Evolutionary conservation across 2,888 invertebrate species (phyloP).

Genomic region (Apamea epomidion): DNA sequence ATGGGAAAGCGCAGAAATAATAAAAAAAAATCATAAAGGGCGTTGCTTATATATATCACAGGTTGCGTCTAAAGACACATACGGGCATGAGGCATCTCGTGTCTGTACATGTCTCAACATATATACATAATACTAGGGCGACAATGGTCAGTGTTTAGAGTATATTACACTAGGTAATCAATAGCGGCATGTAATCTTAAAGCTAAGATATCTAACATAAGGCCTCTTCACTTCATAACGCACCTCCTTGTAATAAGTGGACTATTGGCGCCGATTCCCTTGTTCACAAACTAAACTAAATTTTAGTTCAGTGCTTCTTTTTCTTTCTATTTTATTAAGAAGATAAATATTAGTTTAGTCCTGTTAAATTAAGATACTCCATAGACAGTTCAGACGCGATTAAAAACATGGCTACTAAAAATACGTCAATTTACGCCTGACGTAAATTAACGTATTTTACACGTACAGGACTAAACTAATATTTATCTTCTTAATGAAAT

Average conservation of each 20-base stretch:
- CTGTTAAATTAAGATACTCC: too few relatives aligned
- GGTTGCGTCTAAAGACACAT: slow-evolving; percentile 77
- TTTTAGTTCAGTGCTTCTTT: too few relatives aligned
- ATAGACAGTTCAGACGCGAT: too few relatives aligned
- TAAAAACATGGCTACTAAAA: too few relatives aligned
- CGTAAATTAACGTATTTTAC: too few relatives aligned
- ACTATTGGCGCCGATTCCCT: background rate
- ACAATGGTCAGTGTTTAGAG: slow-evolving; percentile 70
- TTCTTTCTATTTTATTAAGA: too few relatives aligned
- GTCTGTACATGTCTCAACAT: slow-evolving; percentile 70
- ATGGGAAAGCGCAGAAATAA: slow-evolving; percentile 53
- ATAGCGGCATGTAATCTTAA: slow-evolving; percentile 65
- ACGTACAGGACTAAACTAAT: too few relatives aligned
- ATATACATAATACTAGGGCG: slow-evolving; percentile 72
- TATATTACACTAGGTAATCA: slow-evolving; percentile 67
- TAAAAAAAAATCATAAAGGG: slow-evolving; percentile 58
- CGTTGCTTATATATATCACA: slow-evolving; percentile 82
- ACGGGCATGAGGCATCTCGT: slow-evolving; percentile 66
- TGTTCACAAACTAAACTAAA: too few relatives aligned
- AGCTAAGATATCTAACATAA: slow-evolving; percentile 52
- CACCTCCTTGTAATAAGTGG: slow-evolving; percentile 5
- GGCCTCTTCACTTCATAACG: slow-evolving; percentile 16
- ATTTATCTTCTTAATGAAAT: too few relatives aligned
- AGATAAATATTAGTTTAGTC: too few relatives aligned
- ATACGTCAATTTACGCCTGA: too few relatives aligned